Base-by-base conservation (phyloP, 2,888 invertebrate genomes). In the Nematopogon swammerdamellus region DNA sequence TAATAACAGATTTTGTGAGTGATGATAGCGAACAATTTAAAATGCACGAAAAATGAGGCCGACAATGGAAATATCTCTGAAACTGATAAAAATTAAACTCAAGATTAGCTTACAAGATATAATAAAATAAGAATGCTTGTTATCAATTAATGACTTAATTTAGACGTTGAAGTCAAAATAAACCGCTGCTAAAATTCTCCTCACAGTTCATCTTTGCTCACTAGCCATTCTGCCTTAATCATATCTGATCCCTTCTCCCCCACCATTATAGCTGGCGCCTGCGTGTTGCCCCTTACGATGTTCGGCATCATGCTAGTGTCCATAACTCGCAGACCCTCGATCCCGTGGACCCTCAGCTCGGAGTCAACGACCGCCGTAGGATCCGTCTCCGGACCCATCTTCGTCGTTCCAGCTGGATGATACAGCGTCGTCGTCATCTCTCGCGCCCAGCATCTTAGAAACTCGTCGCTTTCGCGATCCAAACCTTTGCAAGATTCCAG, bases 291-390 rank as follows among this genome's bases (percentile, higher is more conserved):
- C 44, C 82, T 81, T 0, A 83, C 75, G 52, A 86, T 75, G 14
- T 61, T 71, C 0, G 87, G 87, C 85, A 87, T 87, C 19, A 86
- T 74, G 60, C 86, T 86, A 1, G 82, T 85, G 60, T 87, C 87
- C n/a, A 83, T 73, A 0, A 86, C 85, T 49, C 87, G 68, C 2
- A 87, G 57, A 0, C 76, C 68, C 52, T 74, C 56, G 0, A 84
- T 63, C 1, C 81, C 81, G 18, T 75, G 72, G 0, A 86, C 84
- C 25, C 68, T 79, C 0, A 86, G 61, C 49, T 75, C 70, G n/a
- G 79, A 63, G 57, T 85, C 80, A 1, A 86, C 84, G 0, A 86
- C 85, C 0, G 85, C 67, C 10, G 58, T 60, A 0, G 63, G 56
- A 56, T 80, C 80, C 8, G 51, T 57, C 2, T 59, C 58, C 0